Percentiles rank a stretch among this genome's conserved stretches.
Evolutionary conservation across 2,797 vertebrate species (phyloP).

Genomic region (Sebastes umbrosus): DNA sequence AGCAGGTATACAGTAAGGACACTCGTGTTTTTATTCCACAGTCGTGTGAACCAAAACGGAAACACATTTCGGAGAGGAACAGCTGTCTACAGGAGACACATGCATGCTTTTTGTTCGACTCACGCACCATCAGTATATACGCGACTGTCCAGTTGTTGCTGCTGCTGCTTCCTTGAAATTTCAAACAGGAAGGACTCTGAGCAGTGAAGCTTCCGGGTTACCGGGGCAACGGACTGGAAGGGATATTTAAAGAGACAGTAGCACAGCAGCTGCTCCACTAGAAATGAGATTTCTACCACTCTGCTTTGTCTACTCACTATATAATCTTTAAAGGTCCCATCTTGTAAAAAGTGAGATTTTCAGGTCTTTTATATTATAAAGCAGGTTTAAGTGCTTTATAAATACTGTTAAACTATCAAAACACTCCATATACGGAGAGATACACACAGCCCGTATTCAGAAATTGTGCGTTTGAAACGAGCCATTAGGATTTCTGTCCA

Average conservation of each 20-base stretch:
- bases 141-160: constrained; percentile 65
- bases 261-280: neutral
- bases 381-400: too few relatives aligned
- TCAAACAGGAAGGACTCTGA: constrained; percentile 78
- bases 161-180: constrained; percentile 75
- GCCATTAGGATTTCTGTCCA: too few relatives aligned
- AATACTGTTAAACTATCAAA: too few relatives aligned
- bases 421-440: too few relatives aligned
- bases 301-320: neutral
- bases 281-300: neutral
- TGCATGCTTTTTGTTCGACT: constrained; percentile 72
- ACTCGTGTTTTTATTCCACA: constrained; percentile 46
- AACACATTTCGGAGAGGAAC: constrained; percentile 1
- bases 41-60: constrained; percentile 12
- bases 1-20: neutral
- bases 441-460: too few relatives aligned
- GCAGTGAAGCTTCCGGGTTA: constrained; percentile 77
- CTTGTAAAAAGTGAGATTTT: too few relatives aligned
- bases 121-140: constrained; percentile 77
- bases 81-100: constrained; percentile 35
- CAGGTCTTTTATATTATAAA: too few relatives aligned
- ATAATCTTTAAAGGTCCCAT: neutral
- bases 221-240: constrained; percentile 74
- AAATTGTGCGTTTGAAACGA: too few relatives aligned
- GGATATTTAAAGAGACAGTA: constrained; percentile 80